A percentile compares a stretch with the other conserved stretches of the same genome.
Evolutionary conservation across 2,797 vertebrate species (phyloP).

Genomic region (Poeciliopsis presidionis): DNA sequence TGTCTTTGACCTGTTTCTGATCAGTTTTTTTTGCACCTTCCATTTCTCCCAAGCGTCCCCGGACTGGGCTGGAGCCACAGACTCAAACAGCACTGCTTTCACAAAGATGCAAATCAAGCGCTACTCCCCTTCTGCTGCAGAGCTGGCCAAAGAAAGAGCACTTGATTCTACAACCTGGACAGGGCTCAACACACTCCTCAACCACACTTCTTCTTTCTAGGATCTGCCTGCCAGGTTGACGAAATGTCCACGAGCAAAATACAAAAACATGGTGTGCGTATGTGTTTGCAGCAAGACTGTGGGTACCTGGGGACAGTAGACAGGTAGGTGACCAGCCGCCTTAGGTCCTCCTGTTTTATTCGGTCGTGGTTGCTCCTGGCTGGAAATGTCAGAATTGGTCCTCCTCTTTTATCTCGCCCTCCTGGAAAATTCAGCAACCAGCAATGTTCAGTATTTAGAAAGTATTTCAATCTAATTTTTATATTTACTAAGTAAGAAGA

Average conservation of each 20-base stretch:
- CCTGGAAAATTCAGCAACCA: slow-evolving; percentile 77
- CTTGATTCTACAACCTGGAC: slow-evolving; percentile 46
- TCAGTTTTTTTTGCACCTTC: neutral
- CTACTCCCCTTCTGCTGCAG: slow-evolving; percentile 43
- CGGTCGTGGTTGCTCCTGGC: slow-evolving; percentile 98
- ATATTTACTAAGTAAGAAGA: neutral
- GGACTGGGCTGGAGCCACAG: slow-evolving; percentile 26
- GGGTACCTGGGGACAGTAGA: slow-evolving; percentile 96
- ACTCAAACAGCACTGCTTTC: slow-evolving; percentile 61
- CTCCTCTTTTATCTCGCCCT: slow-evolving; percentile 96
- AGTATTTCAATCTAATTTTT: neutral
- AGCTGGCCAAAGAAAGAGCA: slow-evolving; percentile 38
- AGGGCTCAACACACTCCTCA: slow-evolving; percentile 17
- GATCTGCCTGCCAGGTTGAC: neutral
- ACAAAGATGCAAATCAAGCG: slow-evolving; percentile 60
- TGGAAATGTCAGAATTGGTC: slow-evolving; percentile 97
- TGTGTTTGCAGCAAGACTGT: neutral
- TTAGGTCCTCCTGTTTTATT: slow-evolving; percentile 98
- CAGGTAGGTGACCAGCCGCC: slow-evolving; percentile 96
- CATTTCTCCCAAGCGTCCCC: neutral
- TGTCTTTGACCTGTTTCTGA: neutral
- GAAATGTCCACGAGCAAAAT: neutral
- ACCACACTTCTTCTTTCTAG: slow-evolving; percentile 1
- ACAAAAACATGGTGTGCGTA: too few relatives aligned
- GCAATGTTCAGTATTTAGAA: neutral